Evolutionary conservation across 2,888 invertebrate genomes (phyloP), one percentile per base, ranked within the genome.

Genomic region (Campoplex nolae): DNA sequence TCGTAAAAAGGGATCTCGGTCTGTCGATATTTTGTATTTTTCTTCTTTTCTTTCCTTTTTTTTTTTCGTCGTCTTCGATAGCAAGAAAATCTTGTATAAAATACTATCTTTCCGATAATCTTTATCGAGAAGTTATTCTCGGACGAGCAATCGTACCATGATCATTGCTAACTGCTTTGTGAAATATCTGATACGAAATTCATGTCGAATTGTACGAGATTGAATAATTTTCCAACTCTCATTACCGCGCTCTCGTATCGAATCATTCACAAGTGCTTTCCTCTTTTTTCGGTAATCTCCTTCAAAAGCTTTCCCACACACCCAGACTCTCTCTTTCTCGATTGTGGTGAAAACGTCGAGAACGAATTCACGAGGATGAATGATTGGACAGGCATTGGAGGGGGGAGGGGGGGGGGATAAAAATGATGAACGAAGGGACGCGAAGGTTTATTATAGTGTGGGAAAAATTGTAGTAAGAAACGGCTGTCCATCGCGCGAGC

Each of bases 351-450:
- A 67, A 77, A 71, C 9, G 74, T 75, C 62, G 65, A 80, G 75
- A 18, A 38, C 35, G 65, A 78, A 80, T 81, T 77, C 76, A 32
- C 74, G 73, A 73, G 80, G 58, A 74, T 74, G 82, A 79, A 71
- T 54, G 86, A 83, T 77, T 45, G 80, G 71, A 71, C 68, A 32
- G 45, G 62, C 45, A 28, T 42, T 58, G 62, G 42, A 38, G 23
- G 23, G 23, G 23, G 23, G 23, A 23, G 23, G 23, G 23, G 23
- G 23, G 70, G 76, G 48, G 79, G 54, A 83, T 81, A 65, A 85
- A 87, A 87, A 84, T 84, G 85, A 87, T 79, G 78, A 73, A 80
- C 82, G 85, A 88, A 86, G 76, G 86, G 83, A 81, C 76, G 35
- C 75, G 79, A 68, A 75, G 75, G 70, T 84, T 84, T 82, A 84